Evolutionary conservation across 2,797 vertebrate species (phyloP).

Genomic region (Aratinga solstitialis): DNA sequence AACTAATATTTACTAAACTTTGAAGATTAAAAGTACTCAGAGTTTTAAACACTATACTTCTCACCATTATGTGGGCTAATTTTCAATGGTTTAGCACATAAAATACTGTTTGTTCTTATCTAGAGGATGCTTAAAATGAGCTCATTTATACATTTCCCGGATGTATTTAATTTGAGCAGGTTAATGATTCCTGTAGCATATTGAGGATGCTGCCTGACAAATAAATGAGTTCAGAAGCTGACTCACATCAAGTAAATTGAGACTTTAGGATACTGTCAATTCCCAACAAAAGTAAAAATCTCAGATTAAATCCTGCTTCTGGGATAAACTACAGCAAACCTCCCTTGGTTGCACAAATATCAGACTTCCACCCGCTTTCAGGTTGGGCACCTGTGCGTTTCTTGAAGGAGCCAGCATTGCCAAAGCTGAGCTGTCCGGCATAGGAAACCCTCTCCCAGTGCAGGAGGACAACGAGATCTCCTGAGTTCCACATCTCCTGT

Average conservation of each 20-base stretch:
- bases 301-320: neutral
- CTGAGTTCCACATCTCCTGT: neutral
- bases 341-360: rapidly evolving
- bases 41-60: slow-evolving; percentile 15
- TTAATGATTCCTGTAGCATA: slow-evolving; percentile 31
- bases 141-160: slow-evolving; percentile 47
- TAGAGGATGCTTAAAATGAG: slow-evolving; percentile 59
- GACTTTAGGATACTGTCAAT: neutral
- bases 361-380: neutral
- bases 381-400: rapidly evolving
- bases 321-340: neutral
- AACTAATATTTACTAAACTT: neutral
- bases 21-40: slow-evolving; percentile 15
- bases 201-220: neutral
- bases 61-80: neutral
- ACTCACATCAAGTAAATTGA: neutral
- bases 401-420: rapidly evolving
- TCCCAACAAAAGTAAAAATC: neutral
- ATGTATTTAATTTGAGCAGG: slow-evolving; percentile 24
- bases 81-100: slow-evolving; percentile 21
- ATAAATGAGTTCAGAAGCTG: slow-evolving; percentile 14
- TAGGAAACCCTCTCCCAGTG: rapidly evolving
- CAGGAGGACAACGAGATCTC: rapidly evolving
- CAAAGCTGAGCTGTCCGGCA: neutral
- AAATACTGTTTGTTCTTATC: neutral